Evolutionary conservation across 2,888 invertebrate species (phyloP), one percentile per base, ranked within the genome.

Genomic region (Plagiodera versicolora): DNA sequence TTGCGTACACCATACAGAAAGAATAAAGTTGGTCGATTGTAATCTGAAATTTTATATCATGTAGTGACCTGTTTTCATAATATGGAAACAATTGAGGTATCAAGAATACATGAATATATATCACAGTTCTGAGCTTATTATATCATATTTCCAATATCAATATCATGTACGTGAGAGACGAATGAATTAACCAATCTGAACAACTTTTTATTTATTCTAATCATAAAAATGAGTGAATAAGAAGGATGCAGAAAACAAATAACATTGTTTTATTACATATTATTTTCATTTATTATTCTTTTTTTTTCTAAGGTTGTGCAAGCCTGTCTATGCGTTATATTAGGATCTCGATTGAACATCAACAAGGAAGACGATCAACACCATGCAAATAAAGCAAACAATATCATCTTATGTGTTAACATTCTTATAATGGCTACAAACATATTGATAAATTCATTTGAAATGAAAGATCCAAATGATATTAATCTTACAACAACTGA

Each of bases 391-490:
- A 75, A 82, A 54, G 79, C 86, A 63, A 88, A 89, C 75, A 86
- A 89, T 71, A 75, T 83, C 11, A 83, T 84, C 66, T 77, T 89
- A 52, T 77, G 82, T 19, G 79, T 87, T 64, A 88, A 87, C 80
- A 78, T 86, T 28, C 60, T 87, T 6, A 83, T 87, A 63, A 85
- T 87, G 62, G 81, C 83, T 10, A 77, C 86, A 10, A 88, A 88
- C 73, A 78, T 87, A 50, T 71, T 89, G 17, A 86, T 88, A 67
- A 84, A 84, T 66, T 81, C 84, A 55, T 87, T 89, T 77, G 86
- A 86, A 73, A 80, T 86, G 73, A 83, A 72, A 60, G 76, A 77
- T 32, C 39, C 16, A 2, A 19, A 44, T 16, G 8, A 39, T 6
- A 39, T 4, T 14, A 24, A 28, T 53, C 5, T 14, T 28, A 10